phyloP scores from a whole-genome alignment of 2,888 invertebrate genomes.

The Tiphia femorata region DNA sequence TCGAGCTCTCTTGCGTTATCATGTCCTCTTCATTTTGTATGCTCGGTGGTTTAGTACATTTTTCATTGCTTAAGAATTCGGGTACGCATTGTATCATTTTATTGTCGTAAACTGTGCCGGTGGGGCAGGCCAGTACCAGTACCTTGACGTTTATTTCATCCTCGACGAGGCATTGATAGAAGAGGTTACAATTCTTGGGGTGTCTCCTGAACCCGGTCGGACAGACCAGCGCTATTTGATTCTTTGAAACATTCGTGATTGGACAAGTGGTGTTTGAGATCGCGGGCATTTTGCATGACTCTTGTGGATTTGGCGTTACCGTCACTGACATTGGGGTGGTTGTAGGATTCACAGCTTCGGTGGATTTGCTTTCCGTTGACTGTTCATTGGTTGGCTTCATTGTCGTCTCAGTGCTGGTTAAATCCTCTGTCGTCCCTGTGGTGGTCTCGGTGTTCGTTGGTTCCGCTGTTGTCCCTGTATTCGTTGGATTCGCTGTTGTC shows the following conservation, averaged over 20 bases:
- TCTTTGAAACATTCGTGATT: conserved; percentile 73
- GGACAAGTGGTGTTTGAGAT: conserved; percentile 53
- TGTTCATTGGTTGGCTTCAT: conserved; percentile 45
- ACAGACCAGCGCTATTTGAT: conserved; percentile 81
- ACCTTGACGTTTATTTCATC: conserved; percentile 80
- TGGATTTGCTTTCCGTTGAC: conserved; percentile 34
- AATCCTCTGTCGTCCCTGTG: neutral
- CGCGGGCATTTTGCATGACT: neutral
- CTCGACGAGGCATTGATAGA: conserved; percentile 84
- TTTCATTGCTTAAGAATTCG: conserved; percentile 72
- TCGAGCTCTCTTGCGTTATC: conserved; percentile 72
- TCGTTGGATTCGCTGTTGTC: conserved; percentile 27
- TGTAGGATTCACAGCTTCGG: conserved; percentile 42
- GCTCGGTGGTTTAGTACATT: too few relatives aligned
- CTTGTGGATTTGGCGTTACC: conserved; percentile 7
- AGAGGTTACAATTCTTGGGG: conserved; percentile 85
- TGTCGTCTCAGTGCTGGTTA: conserved; percentile 16
- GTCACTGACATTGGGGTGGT: conserved; percentile 44
- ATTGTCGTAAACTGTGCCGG: conserved; percentile 83
- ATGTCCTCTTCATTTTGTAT: too few relatives aligned
- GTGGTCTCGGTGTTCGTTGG: conserved; percentile 17
- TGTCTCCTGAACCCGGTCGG: conserved; percentile 87
- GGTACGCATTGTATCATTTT: conserved; percentile 79
- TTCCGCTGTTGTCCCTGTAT: conserved; percentile 5
- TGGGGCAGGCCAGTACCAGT: conserved; percentile 81